Evolutionary conservation across 2,888 invertebrate species (phyloP), one percentile per base, ranked within the genome.

Genomic region (Tenthredo notha): DNA sequence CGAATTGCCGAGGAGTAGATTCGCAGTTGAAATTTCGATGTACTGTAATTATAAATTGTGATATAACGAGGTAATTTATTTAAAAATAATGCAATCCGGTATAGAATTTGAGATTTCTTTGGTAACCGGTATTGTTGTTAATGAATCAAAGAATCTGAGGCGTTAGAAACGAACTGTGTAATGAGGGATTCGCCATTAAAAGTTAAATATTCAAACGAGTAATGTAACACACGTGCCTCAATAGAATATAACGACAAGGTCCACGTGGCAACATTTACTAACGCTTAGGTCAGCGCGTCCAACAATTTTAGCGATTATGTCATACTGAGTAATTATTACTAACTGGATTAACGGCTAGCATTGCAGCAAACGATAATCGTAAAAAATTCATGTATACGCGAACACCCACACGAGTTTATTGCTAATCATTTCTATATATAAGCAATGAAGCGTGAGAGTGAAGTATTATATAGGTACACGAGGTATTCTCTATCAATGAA

Each of bases 261-360:
- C 86, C 88, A 87, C 85, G 87, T 88, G 89, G 70, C 85, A 86
- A 85, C 86, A 86, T 87, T 89, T 87, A 86, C 86, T 87, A 87
- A 84, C 84, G 86, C 85, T 83, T 67, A 65, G 67, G 84, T 86
- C 85, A 84, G 65, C 85, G 85, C 85, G 86, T 33, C 54, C 70
- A 77, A 84, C 47, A 43, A 54, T 84, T 85, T 84, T 70, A 67
- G 84, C 87, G 84, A 84, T 87, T 87, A 84, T 87, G 86, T 88
- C 88, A 87, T 88, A 74, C 85, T 78, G 83, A 29, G 84, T 87
- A 88, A 90, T 88, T 89, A 88, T 85, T 86, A 86, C 84, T 87
- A 87, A 88, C 65, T 86, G 77, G 83, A 87, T 86, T 86, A 86
- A 50, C 85, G 58, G 21, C 43, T 29, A 47, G 29, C 82, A 43